phyloP scores from a whole-genome alignment of 2,888 invertebrate species.

The Coleophora flavipennella region DNA sequence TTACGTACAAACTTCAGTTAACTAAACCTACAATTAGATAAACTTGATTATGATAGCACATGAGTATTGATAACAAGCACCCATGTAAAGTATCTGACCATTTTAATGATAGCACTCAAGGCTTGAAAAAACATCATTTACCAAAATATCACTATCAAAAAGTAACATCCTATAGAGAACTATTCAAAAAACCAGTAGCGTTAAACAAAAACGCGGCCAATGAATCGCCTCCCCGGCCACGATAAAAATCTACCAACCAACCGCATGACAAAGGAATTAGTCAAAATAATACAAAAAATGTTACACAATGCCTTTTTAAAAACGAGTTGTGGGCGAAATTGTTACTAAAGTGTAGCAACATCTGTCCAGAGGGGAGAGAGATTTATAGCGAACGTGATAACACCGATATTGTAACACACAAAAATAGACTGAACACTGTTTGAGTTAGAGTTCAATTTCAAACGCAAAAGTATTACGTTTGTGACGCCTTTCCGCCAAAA shows the following conservation, averaged over 20 bases:
- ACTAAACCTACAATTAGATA: too few species aligned
- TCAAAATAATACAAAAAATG: slow-evolving; percentile 60
- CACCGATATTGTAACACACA: neutral
- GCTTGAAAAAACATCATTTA: slow-evolving; percentile 22
- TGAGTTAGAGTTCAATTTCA: neutral
- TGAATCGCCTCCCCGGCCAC: slow-evolving; percentile 50
- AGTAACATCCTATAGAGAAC: slow-evolving; percentile 29
- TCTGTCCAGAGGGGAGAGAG: slow-evolving; percentile 58
- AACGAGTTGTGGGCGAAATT: slow-evolving; percentile 66
- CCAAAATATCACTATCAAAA: slow-evolving; percentile 26
- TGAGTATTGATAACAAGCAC: too few species aligned
- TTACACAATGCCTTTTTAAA: slow-evolving; percentile 59
- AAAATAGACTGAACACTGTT: slow-evolving; percentile 8
- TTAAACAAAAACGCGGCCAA: slow-evolving; percentile 48
- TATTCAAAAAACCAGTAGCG: slow-evolving; percentile 44
- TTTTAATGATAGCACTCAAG: slow-evolving; percentile 14
- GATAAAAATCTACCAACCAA: slow-evolving; percentile 62
- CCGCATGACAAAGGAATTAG: slow-evolving; percentile 68
- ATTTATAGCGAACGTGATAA: slow-evolving; percentile 7
- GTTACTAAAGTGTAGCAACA: slow-evolving; percentile 71
- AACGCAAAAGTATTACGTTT: slow-evolving; percentile 12
- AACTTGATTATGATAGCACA: too few species aligned
- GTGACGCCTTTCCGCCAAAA: slow-evolving; percentile 16
- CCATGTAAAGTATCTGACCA: too few species aligned
- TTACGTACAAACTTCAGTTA: too few species aligned